Conservation (phyloP, 1,140 invertebrate species). For the Philotrypesis tridentata region DNA sequence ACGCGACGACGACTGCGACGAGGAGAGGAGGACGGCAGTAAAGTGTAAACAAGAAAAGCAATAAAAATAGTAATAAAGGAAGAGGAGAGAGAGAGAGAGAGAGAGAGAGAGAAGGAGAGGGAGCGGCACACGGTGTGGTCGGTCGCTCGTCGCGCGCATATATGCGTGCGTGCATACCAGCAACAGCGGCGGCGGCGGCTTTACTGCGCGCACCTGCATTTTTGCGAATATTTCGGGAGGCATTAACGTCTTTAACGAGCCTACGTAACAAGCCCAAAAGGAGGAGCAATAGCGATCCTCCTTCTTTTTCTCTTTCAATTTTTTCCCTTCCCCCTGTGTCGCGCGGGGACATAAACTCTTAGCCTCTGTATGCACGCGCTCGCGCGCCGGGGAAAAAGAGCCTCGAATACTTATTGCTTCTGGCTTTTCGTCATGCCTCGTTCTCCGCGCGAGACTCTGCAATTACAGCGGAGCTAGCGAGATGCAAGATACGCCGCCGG, state of each 20-base stretch:
- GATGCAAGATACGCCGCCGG: neutral
- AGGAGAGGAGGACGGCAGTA: slow-evolving; percentile 49
- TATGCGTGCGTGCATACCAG: slow-evolving; percentile 52
- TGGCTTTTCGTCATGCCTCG: neutral
- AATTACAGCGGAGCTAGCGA: neutral
- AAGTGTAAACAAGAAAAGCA: slow-evolving; percentile 50
- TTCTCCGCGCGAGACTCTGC: neutral
- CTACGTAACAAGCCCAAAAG: slow-evolving; percentile 67
- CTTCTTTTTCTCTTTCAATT: slow-evolving; percentile 53
- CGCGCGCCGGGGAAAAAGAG: neutral
- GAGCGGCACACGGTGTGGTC: slow-evolving; percentile 57
- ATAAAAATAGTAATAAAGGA: slow-evolving; percentile 50
- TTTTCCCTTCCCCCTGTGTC: slow-evolving; percentile 30
- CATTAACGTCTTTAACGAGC: slow-evolving; percentile 72
- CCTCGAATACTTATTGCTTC: slow-evolving; percentile 6
- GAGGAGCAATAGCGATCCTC: slow-evolving; percentile 52
- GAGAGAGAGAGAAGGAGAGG: neutral
- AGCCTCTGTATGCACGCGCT: neutral
- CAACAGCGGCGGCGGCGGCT: too few species aligned
- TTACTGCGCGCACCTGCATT: slow-evolving; percentile 69
- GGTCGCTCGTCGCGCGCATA: slow-evolving; percentile 16
- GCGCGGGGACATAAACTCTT: slow-evolving; percentile 37
- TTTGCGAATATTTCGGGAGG: slow-evolving; percentile 71
- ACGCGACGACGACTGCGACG: slow-evolving; percentile 27
- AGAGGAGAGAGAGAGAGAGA: slow-evolving; percentile 32